Evolutionary conservation across 2,888 invertebrate species (phyloP), one percentile per base, ranked within the genome.

Genomic region (Synanthedon myopaeformis): DNA sequence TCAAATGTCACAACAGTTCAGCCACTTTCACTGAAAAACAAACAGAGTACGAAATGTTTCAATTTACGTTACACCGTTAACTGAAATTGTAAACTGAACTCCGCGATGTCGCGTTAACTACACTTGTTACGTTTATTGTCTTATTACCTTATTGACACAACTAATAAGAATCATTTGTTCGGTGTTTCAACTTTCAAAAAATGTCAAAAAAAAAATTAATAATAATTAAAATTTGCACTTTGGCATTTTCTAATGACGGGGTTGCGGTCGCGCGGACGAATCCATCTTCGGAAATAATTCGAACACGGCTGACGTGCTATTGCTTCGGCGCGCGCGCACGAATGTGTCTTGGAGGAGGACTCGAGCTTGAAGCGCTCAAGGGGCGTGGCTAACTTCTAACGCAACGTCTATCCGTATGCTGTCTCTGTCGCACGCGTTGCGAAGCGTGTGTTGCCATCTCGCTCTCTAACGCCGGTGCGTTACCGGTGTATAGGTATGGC

Each of bases 381-480:
- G 74, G 86, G 86, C 84, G 86, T 78, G 84, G 84, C 73, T 65
- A 75, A 64, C 69, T 74, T 84, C 85, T 86, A 86, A 84, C 86
- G 84, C 79, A 85, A 82, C 82, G 66, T 82, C 80, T 80, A 80
- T 77, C 72, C 66, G 60, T 76, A 54, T 61, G 62, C 74, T 66
- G 60, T 82, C 85, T 72, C 73, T 58, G 58, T 79, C 64, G 5
- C 62, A 6, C 68, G 13, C 41, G 4, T 1, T 0, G 0, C 0
- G 1, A 3, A 4, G 4, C 5, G 14, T 42, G 59, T 75, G 57
- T 56, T 49, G 10, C 62, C 57, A 53, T 82, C 76, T 73, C 72
- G 41, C 51, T 79, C 73, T 79, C 78, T 80, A 80, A 79, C 67
- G 67, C 65, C 67, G 67, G 84, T 82, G 82, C 82, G 76, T 76